Evolutionary conservation across 2,113 vertebrate species (phyloP).

Genomic region (Cochlearius cochlearius): DNA sequence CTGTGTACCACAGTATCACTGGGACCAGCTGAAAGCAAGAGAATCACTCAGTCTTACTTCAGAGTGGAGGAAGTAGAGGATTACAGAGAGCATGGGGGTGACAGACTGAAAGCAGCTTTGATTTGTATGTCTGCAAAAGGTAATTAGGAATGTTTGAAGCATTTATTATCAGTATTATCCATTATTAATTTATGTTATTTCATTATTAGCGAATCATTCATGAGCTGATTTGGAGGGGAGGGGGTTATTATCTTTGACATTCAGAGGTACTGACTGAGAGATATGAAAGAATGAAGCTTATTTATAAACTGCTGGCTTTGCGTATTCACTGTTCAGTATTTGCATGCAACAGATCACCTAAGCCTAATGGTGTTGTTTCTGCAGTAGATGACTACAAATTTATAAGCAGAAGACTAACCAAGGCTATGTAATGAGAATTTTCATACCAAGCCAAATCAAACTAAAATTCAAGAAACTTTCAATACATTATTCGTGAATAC

Average conservation of each 20-base stretch:
- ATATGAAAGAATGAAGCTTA: neutral
- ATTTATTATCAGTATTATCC: neutral
- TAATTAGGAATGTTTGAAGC: neutral
- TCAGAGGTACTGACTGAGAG: neutral
- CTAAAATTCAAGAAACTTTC: neutral
- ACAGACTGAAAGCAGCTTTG: neutral
- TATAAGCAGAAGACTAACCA: neutral
- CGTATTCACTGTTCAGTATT: neutral
- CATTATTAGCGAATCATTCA: neutral
- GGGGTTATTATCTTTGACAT: neutral
- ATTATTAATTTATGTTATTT: neutral
- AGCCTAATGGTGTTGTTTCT: neutral
- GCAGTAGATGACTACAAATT: neutral
- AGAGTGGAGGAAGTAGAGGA: neutral
- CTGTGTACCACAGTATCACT: neutral
- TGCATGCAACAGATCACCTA: neutral
- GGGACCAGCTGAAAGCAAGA: neutral
- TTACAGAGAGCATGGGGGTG: neutral
- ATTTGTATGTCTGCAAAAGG: neutral
- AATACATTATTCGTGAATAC: neutral
- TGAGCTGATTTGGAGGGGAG: neutral
- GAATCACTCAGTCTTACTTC: neutral
- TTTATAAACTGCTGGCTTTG: conserved; percentile 1
- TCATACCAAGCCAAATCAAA: neutral
- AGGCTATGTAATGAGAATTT: neutral